Base-by-base conservation (phyloP, 2,797 vertebrate species). In the Melanotaenia nigrans region DNA sequence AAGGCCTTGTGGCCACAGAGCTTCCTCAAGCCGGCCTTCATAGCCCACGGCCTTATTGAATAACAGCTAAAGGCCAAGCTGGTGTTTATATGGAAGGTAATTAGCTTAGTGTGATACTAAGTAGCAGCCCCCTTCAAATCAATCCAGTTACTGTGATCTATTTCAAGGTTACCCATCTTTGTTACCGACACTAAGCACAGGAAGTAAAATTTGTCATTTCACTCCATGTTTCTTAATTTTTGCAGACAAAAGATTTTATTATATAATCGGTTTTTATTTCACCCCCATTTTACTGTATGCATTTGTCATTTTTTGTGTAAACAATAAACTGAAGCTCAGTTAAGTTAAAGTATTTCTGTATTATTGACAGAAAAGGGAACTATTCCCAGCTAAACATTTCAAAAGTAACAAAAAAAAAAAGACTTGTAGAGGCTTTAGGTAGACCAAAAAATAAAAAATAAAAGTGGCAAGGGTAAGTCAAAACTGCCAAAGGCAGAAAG, bases 41-140 rank as follows among this genome's bases (percentile, higher is more conserved):
- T 72, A 84, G 60, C 83, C 75, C 25, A 47, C 78, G 76, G 77
- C 81, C 67, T 85, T 68, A 87, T 86, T 87, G 74, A 73, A 90
- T 85, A 87, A 78, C 47, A 82, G 75, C 78, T 85, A 89, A 93
- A 92, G 77, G 83, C 75, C 86, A 88, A 20, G 4, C 66, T 63
- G 79, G 79, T 85, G 82, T 90, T 89, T 90, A 85, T 79, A 85
- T 71, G 82, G 71, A 25, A 73, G 84, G 62, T 89, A 92, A 93
- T 92, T 91, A 89, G 75, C 81, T 90, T 90, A 89, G 84, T 78
- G 82, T 81, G 83, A 83, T 49, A 1, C 77, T 76, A 76, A 85
- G 77, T 65, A 86, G 71, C 68, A 84, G 53, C 64, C 47, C 53
- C 38, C 36, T 88, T 73, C 55, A 80, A 88, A 92, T 86, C 87